Evolutionary conservation across 1,140 invertebrate genomes (phyloP).

Genomic region (Tenebrio molitor): DNA sequence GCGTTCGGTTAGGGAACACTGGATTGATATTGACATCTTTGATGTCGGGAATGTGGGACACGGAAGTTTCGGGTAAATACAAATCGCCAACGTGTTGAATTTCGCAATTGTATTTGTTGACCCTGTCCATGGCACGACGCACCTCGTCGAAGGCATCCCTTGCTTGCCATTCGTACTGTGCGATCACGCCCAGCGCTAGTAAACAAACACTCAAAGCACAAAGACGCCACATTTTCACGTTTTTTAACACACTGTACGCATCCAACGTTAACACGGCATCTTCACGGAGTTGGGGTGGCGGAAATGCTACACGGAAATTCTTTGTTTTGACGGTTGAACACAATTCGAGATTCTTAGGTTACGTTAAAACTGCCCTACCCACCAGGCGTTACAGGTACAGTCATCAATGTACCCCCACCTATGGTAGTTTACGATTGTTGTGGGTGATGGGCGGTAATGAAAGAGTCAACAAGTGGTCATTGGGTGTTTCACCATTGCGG

Average conservation of each 20-base stretch:
- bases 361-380: constrained; percentile 41
- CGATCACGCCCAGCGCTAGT: constrained; percentile 74
- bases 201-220: constrained; percentile 32
- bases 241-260: too few relatives aligned
- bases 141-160: constrained; percentile 92
- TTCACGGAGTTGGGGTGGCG: not conserved
- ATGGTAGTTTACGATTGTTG: constrained; percentile 8
- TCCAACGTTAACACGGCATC: not conserved
- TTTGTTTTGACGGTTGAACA: constrained; percentile 39
- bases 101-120: constrained; percentile 88
- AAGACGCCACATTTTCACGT: constrained; percentile 19
- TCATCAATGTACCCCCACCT: constrained; percentile 31
- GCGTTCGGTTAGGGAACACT: constrained; percentile 94
- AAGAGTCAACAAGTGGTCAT: constrained; percentile 45
- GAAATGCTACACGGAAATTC: not conserved
- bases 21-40: constrained; percentile 96
- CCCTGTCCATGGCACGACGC: constrained; percentile 82
- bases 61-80: constrained; percentile 84
- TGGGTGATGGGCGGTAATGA: constrained; percentile 38
- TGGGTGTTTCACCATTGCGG: not conserved
- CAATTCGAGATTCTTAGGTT: constrained; percentile 35
- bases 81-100: constrained; percentile 89
- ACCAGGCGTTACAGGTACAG: constrained; percentile 43
- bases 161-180: constrained; percentile 90
- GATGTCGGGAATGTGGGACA: constrained; percentile 94